These are phyloP conservation scores for Stenoptilia bipunctidactyla DNA, from an alignment of 2,888 invertebrate genomes.

Conservation along the genomic window DNA sequence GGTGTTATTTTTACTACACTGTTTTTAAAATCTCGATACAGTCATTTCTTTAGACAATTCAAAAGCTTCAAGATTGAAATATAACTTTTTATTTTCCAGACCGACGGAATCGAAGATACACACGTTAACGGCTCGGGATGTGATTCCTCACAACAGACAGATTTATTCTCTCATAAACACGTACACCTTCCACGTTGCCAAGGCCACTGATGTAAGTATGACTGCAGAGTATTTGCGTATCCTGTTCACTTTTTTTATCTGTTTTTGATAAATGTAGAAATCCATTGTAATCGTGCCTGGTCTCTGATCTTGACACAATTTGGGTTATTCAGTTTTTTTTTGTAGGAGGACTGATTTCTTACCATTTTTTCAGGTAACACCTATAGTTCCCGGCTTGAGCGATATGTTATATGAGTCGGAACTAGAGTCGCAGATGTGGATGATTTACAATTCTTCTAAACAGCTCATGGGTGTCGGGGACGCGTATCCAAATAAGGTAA, in stretches of 20 bases:
- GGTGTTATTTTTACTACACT: too few relatives aligned
- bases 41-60: too few relatives aligned
- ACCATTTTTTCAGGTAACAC: conserved; percentile 58
- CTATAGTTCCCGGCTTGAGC: conserved; percentile 84
- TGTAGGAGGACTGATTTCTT: too few relatives aligned
- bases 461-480: conserved; percentile 88
- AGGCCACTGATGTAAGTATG: conserved; percentile 82
- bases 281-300: too few relatives aligned
- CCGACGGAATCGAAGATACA: conserved; percentile 85
- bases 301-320: too few relatives aligned
- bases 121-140: conserved; percentile 84
- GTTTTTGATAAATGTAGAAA: too few relatives aligned
- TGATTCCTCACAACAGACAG: conserved; percentile 88
- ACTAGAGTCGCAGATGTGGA: conserved; percentile 97
- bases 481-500: conserved; percentile 87
- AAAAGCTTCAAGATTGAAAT: too few relatives aligned
- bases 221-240: too few relatives aligned
- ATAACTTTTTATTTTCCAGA: conserved; percentile 63
- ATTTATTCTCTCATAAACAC: conserved; percentile 91
- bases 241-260: too few relatives aligned
- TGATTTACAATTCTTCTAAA: conserved; percentile 93
- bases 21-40: too few relatives aligned
- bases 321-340: too few relatives aligned
- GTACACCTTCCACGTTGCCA: conserved; percentile 87
- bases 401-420: conserved; percentile 95